Base-by-base conservation (phyloP, 2,797 vertebrate genomes). In the Acanthopagrus latus region DNA sequence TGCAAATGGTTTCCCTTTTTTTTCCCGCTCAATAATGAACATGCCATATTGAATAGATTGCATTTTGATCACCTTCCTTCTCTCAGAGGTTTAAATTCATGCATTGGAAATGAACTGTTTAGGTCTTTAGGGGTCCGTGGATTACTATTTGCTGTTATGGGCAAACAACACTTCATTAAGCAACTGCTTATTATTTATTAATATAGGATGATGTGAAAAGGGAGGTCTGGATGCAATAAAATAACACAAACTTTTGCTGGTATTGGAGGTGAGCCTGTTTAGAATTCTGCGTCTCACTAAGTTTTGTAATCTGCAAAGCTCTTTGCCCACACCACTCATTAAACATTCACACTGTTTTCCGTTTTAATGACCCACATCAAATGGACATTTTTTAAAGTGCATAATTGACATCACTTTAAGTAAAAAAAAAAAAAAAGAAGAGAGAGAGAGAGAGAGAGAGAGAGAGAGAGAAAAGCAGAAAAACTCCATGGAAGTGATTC, bases 331-430 rank as follows among this genome's bases (percentile, higher is more conserved):
- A 64, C 29, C 23, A 55, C 38, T 80, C 66, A 78, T 84, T 79
- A 85, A 86, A 86, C 64, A 83, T 69, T 56, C 62, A 80, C 29
- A 33, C 12, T 59, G 46, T 88, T 90, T 82, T 71, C 18, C 64
- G 33, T 65, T 83, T 82, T 76, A 86, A 79, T 83, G 76, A 81
- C 69, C 74, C 50, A 81, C 64, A 78, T 81, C 55, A 86, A 78
- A 76, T 43, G 66, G 60, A 67, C 29, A 29, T 7, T 72, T 80
- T 79, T 79, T 86, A 71, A 7, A 71, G 60, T 78, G 58, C 84
- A 84, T 78, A 80, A 80, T 69, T 52, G 62, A 77, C 80, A 71
- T 47, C 21, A 17, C 41, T 81, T 72, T 20, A 12, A 23, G 50
- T 27, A 54, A 50, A 63, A 55, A 46, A 76, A 73, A 56, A 64